Conservation (phyloP, 2,797 vertebrate species). For the Aeoliscus strigatus region DNA sequence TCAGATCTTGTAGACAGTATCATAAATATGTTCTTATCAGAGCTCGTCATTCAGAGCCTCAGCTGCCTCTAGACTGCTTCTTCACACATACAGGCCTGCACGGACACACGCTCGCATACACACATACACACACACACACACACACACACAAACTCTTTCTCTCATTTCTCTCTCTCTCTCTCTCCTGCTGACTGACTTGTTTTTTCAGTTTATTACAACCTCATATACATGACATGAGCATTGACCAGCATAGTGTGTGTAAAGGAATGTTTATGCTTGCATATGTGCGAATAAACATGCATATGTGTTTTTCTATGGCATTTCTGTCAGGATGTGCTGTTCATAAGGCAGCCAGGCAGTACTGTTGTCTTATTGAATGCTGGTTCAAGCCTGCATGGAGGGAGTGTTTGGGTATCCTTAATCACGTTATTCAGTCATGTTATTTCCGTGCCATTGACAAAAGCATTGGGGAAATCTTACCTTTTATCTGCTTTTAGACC, state of each 20-base stretch:
- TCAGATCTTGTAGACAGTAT: slow-evolving; percentile 39
- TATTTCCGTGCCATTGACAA: slow-evolving; percentile 59
- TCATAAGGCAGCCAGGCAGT: slow-evolving; percentile 44
- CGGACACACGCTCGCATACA: no score
- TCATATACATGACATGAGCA: slow-evolving; percentile 5
- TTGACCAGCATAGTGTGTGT: slow-evolving; percentile 11
- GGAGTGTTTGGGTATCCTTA: slow-evolving; percentile 49
- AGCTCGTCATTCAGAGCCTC: slow-evolving; percentile 24
- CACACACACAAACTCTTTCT: no score
- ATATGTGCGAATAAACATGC: slow-evolving; percentile 2
- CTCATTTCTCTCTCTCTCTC: slow-evolving; percentile 17
- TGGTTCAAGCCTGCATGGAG: slow-evolving; percentile 64
- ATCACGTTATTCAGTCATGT: slow-evolving; percentile 72
- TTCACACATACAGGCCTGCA: no score
- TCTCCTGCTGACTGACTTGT: slow-evolving; percentile 34
- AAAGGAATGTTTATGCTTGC: slow-evolving; percentile 1
- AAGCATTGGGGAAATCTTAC: slow-evolving; percentile 73
- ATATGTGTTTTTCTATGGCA: slow-evolving; percentile 26
- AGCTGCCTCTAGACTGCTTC: slow-evolving; percentile 16
- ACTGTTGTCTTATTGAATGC: slow-evolving; percentile 56
- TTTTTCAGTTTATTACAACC: slow-evolving; percentile 28
- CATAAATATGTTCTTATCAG: slow-evolving; percentile 54
- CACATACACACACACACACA: no score
- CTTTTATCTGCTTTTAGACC: slow-evolving; percentile 59
- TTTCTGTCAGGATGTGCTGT: slow-evolving; percentile 54